Conservation (phyloP, 2,888 invertebrate genomes). For the Nymphalis urticae region DNA sequence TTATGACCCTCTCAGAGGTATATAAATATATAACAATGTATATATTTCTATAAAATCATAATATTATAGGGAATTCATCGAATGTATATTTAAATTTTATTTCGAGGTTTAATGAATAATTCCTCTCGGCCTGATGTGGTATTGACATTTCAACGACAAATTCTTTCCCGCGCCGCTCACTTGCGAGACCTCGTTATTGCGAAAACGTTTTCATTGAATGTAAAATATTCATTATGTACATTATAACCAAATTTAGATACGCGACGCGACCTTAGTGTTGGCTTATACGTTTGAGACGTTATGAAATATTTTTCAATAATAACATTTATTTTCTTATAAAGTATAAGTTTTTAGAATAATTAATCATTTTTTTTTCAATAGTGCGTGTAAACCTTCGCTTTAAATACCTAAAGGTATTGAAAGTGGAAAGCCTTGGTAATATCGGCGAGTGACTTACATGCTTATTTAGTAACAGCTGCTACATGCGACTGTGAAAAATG, state of each 20-base stretch:
- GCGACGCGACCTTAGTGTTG: not conserved
- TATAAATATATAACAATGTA: not conserved
- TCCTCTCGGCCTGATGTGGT: conserved; percentile 37
- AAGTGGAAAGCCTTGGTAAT: conserved; percentile 79
- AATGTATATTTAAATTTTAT: conserved; percentile 41
- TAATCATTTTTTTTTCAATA: conserved; percentile 9
- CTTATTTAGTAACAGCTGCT: conserved; percentile 59
- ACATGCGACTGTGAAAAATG: conserved; percentile 60
- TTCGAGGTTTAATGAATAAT: conserved; percentile 37
- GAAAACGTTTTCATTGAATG: conserved; percentile 44
- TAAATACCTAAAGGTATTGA: conserved; percentile 47
- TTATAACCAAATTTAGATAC: conserved; percentile 19
- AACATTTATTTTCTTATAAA: not conserved
- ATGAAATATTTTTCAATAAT: not conserved
- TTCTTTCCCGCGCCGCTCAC: conserved; percentile 47
- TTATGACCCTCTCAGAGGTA: conserved; percentile 20
- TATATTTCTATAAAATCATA: conserved; percentile 7
- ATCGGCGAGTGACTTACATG: conserved; percentile 63
- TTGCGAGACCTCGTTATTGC: conserved; percentile 49
- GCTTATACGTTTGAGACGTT: conserved; percentile 2
- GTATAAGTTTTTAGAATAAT: not conserved
- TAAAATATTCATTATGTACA: conserved; percentile 24
- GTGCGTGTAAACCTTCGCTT: conserved; percentile 22
- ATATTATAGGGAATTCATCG: conserved; percentile 23
- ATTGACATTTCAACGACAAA: conserved; percentile 51